Evolutionary conservation across 2,888 invertebrate genomes (phyloP).

Genomic region (Torymus aiolomorphi): DNA sequence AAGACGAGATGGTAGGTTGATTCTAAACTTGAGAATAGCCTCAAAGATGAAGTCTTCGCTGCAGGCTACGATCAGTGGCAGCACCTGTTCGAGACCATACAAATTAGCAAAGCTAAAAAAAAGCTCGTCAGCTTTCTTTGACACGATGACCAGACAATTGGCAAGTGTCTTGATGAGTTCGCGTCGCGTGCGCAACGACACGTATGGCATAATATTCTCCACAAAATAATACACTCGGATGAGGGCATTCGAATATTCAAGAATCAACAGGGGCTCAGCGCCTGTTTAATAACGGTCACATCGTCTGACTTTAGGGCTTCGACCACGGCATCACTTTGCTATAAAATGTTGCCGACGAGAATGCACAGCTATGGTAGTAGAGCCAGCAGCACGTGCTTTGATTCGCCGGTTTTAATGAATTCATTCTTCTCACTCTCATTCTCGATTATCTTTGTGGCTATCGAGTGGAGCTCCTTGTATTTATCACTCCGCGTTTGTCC

Average conservation of each 20-base stretch:
- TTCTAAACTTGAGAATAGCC: slow-evolving; percentile 48
- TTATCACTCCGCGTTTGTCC: no score
- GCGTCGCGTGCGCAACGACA: slow-evolving; percentile 64
- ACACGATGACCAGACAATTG: slow-evolving; percentile 54
- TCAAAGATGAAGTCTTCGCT: slow-evolving; percentile 63
- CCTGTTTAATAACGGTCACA: slow-evolving; percentile 62
- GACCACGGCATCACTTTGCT: slow-evolving; percentile 59
- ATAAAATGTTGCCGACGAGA: slow-evolving; percentile 61
- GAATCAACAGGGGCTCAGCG: slow-evolving; percentile 66
- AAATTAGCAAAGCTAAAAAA: slow-evolving; percentile 58
- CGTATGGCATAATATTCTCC: slow-evolving; percentile 62
- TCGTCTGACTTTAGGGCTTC: slow-evolving; percentile 68
- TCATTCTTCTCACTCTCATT: no score
- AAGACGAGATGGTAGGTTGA: slow-evolving; percentile 55
- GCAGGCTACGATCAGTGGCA: slow-evolving; percentile 66
- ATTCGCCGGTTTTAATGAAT: no score
- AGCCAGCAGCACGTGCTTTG: no score
- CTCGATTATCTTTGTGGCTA: no score
- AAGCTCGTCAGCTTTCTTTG: slow-evolving; percentile 65
- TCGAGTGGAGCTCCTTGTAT: no score
- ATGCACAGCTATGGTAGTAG: slow-evolving; percentile 60
- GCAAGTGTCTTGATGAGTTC: slow-evolving; percentile 65
- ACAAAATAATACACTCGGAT: slow-evolving; percentile 65
- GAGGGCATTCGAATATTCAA: slow-evolving; percentile 63
- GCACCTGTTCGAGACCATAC: slow-evolving; percentile 62